Base-by-base conservation (phyloP, 2,888 invertebrate species). In the Adelognathus sp. region DNA sequence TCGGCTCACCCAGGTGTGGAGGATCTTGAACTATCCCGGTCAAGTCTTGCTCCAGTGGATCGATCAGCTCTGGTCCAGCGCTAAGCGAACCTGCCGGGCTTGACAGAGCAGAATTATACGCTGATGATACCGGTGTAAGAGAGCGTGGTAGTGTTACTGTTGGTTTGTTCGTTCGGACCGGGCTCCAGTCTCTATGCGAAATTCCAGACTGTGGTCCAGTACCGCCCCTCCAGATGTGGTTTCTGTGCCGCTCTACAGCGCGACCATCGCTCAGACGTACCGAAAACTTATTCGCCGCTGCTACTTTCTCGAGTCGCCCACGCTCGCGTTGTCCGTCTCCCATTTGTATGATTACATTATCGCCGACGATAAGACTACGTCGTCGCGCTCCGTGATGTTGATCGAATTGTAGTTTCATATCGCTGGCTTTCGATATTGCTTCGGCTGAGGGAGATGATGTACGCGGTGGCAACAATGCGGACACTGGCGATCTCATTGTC, bases 391-490 rank as follows among this genome's bases (percentile, higher is more conserved):
- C 56, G 39, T 69, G 69, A 14, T 69, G 56, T 56, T 11, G 1
- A 44, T 56, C 58, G 41, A 69, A 56, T 44, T 54, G 56, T 39
- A 56, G 39, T 24, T 69, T 58, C 67, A 69, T 41, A 24, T 27
- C 27, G 29, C 27, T 36, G 29, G 39, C 56, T 27, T 69, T 69
- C 24, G 27, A 14, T 56, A 41, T 29, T 16, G 41, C 9, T 27
- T 69, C 56, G 9, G 41, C 44, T n/a, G n/a, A n/a, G n/a, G n/a
- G n/a, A n/a, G n/a, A n/a, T n/a, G n/a, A n/a, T n/a, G n/a, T n/a
- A n/a, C n/a, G n/a, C 31, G 56, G 58, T 24, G 70, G 60, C 21
- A 70, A 60, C 44, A 70, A 36, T 50, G 44, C 60, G 11, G 70
- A 60, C 33, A 70, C 58, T 24, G 70, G 58, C 9, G 60, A 60